Percentiles rank a stretch among this genome's conserved stretches.
phyloP scores from a whole-genome alignment of 1,140 invertebrate species.

The Harlomillsia oculata region DNA sequence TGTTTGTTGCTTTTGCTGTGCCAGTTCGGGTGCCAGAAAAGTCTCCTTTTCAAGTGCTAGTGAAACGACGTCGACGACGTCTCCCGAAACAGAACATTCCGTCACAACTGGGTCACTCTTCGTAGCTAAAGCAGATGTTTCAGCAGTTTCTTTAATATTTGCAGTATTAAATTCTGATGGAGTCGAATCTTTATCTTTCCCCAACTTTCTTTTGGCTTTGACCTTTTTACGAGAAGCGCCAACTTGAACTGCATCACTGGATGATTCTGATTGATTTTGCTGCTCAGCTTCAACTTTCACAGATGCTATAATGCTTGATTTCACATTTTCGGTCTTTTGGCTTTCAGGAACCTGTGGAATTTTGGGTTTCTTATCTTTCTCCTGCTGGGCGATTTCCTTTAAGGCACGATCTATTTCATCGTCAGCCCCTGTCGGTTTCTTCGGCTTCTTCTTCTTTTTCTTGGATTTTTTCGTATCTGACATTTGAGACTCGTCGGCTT shows the following conservation, averaged over 20 bases:
- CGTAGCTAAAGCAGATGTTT: too few relatives aligned
- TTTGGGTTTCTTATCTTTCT: conserved; percentile 38
- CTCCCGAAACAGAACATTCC: too few relatives aligned
- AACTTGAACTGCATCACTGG: conserved; percentile 39
- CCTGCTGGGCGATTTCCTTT: conserved; percentile 48
- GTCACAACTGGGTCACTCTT: too few relatives aligned
- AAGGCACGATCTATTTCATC: conserved; percentile 54
- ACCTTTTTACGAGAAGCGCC: conserved; percentile 1
- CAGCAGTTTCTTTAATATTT: neutral
- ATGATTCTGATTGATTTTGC: conserved; percentile 21
- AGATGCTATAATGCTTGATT: too few relatives aligned
- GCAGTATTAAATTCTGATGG: conserved; percentile 2
- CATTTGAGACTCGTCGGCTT: conserved; percentile 1
- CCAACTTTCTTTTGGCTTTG: conserved; percentile 12
- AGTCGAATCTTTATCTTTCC: neutral
- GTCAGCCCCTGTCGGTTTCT: conserved; percentile 36
- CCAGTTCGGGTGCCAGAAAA: too few relatives aligned
- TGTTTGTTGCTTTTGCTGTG: too few relatives aligned
- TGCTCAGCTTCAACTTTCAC: too few relatives aligned
- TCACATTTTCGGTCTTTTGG: too few relatives aligned
- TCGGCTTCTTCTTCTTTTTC: conserved; percentile 14
- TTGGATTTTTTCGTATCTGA: neutral
- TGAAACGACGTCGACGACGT: too few relatives aligned
- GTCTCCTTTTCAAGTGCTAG: too few relatives aligned
- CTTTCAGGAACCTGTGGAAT: too few relatives aligned